phyloP scores from a whole-genome alignment of 2,888 invertebrate species.

The Operophtera brumata region DNA sequence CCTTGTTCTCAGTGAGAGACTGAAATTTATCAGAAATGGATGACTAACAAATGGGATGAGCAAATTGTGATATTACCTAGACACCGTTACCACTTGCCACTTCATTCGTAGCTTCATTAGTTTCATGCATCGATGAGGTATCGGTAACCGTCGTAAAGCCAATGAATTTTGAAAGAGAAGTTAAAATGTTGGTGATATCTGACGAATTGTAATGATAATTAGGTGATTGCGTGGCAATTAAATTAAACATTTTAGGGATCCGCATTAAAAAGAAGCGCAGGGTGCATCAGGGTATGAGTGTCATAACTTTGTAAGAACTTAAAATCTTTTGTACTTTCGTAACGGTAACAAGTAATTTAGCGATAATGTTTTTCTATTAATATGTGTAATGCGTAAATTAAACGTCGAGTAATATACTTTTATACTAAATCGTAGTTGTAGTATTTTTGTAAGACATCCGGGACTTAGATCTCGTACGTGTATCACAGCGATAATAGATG shows the following conservation, averaged over 20 bases:
- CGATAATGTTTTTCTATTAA: constrained; percentile 69
- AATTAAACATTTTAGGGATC: constrained; percentile 56
- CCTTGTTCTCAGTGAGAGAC: constrained; percentile 22
- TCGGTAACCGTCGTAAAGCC: constrained; percentile 22
- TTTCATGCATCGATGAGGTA: constrained; percentile 19
- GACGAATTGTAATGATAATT: constrained; percentile 78
- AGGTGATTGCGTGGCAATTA: constrained; percentile 76
- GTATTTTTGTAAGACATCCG: constrained; percentile 74
- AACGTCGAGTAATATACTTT: constrained; percentile 74
- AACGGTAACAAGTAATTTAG: constrained; percentile 73
- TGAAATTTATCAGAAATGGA: constrained; percentile 22
- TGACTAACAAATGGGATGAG: constrained; percentile 58
- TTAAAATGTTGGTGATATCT: constrained; percentile 65
- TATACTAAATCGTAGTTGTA: constrained; percentile 76
- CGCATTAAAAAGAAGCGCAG: constrained; percentile 58
- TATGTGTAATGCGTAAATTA: constrained; percentile 69
- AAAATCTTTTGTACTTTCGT: constrained; percentile 76
- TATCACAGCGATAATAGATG: constrained; percentile 80
- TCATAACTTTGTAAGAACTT: constrained; percentile 72
- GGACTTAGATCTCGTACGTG: constrained; percentile 69
- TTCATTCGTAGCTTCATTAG: constrained; percentile 27
- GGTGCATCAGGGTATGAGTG: constrained; percentile 81
- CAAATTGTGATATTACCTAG: constrained; percentile 49
- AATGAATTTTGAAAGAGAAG: constrained; percentile 39
- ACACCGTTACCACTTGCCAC: constrained; percentile 27